phyloP scores from a whole-genome alignment of 2,888 invertebrate genomes.

The Dryococelus australis region DNA sequence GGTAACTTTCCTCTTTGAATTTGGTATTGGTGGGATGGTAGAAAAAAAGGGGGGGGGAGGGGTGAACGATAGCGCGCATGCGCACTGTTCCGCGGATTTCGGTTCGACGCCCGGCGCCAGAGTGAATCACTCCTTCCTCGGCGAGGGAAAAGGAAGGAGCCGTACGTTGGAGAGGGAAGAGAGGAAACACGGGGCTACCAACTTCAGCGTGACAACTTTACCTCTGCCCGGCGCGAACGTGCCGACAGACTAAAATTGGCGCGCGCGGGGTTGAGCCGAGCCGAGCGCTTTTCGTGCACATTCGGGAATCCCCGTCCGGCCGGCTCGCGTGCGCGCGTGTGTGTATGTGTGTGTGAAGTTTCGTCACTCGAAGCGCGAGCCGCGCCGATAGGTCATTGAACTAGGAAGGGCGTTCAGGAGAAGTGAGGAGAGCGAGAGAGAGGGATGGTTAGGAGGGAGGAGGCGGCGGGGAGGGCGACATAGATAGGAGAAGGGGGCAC shows the following conservation, averaged over 20 bases:
- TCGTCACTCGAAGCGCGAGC: conserved; percentile 1
- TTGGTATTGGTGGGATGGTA: not conserved
- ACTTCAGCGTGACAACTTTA: not conserved
- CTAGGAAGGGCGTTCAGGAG: conserved; percentile 29
- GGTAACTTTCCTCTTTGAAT: not conserved
- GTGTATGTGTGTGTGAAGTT: not conserved
- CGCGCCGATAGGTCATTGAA: conserved; percentile 26
- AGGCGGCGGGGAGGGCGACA: not conserved
- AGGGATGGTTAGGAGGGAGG: not conserved
- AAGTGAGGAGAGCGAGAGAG: conserved; percentile 5
- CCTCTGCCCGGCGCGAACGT: not conserved
- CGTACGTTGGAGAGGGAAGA: not conserved
- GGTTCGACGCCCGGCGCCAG: not conserved
- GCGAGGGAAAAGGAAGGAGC: not conserved
- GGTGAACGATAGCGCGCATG: not conserved
- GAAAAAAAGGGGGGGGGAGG: not conserved
- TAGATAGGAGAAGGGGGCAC: conserved; percentile 25
- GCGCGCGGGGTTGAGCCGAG: not conserved
- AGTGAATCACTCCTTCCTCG: not conserved
- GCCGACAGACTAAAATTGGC: not conserved
- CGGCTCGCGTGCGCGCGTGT: not conserved
- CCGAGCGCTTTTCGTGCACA: not conserved
- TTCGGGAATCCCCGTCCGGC: not conserved
- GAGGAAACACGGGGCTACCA: not conserved
- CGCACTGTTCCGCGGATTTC: not conserved